Conservation (phyloP, 2,888 invertebrate genomes). For the Ischnus inquisitorius region DNA sequence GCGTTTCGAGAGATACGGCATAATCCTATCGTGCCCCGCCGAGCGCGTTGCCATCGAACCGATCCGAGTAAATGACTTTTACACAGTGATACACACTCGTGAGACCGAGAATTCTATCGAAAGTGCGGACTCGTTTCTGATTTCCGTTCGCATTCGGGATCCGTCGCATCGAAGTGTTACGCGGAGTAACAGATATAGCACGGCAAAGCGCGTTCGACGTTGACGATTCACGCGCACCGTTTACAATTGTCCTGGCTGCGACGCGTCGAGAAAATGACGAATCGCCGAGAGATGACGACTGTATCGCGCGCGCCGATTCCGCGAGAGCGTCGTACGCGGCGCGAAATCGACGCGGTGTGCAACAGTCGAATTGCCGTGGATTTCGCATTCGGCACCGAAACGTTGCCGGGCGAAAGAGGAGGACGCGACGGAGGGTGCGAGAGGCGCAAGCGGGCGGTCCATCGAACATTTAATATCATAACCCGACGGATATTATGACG, state of each 20-base stretch:
- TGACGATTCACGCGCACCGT: slow-evolving; percentile 8
- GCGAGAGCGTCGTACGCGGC: too few species aligned
- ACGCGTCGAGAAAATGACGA: too few species aligned
- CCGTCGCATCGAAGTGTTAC: slow-evolving; percentile 4
- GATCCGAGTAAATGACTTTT: not conserved
- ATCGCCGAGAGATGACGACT: too few species aligned
- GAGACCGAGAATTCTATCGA: not conserved
- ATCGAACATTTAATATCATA: slow-evolving; percentile 73
- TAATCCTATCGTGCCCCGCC: not conserved
- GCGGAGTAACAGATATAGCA: not conserved
- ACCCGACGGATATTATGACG: slow-evolving; percentile 77
- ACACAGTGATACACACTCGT: not conserved
- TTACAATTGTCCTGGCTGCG: slow-evolving; percentile 18
- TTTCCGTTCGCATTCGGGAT: slow-evolving; percentile 8
- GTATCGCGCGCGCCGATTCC: not conserved
- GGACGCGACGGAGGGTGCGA: not conserved
- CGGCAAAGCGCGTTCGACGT: not conserved
- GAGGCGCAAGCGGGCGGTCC: too few species aligned
- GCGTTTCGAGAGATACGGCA: not conserved
- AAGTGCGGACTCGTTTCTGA: not conserved
- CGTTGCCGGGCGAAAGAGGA: too few species aligned
- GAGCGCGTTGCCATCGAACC: not conserved
- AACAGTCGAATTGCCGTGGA: too few species aligned
- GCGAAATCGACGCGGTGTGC: not conserved
- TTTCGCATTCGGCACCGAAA: not conserved